Percentiles rank a stretch among this genome's conserved stretches.
These are phyloP conservation scores for Glaucomys volans DNA, from an alignment of 2,113 vertebrate species.

Conservation along the genomic window DNA sequence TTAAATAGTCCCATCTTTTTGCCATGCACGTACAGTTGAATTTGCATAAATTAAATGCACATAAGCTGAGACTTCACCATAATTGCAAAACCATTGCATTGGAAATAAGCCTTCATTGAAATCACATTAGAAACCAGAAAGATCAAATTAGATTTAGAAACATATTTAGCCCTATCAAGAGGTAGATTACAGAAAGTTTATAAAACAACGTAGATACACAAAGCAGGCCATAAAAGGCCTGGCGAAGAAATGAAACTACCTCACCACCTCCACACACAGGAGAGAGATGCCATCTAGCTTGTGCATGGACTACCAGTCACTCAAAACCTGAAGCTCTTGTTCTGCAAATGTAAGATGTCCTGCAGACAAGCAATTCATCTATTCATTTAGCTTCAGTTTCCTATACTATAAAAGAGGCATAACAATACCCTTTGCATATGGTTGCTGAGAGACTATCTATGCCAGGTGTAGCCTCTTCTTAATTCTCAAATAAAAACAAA, in stretches of 20 bases:
- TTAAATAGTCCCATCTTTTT: slow-evolving; percentile 35
- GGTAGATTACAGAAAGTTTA: slow-evolving; percentile 66
- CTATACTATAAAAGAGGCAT: neutral
- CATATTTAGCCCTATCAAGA: slow-evolving; percentile 74
- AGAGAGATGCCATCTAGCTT: neutral
- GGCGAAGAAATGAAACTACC: neutral
- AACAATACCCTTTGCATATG: neutral
- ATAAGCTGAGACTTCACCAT: slow-evolving; percentile 62
- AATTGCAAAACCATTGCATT: slow-evolving; percentile 71
- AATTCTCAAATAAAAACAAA: neutral
- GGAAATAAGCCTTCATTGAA: slow-evolving; percentile 77
- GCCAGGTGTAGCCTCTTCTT: neutral
- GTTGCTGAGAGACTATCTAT: neutral
- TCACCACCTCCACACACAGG: neutral
- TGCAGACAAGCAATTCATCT: neutral
- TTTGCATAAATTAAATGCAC: slow-evolving; percentile 79
- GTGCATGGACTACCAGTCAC: neutral
- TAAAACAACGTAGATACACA: slow-evolving; percentile 45
- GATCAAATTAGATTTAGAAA: slow-evolving; percentile 78
- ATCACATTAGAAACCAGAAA: slow-evolving; percentile 75
- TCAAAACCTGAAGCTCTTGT: neutral
- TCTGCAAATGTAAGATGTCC: neutral
- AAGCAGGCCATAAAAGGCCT: neutral
- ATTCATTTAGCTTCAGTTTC: neutral
- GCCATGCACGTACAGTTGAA: slow-evolving; percentile 45